Evolutionary conservation across 2,113 vertebrate species (phyloP).

Genomic region (Ceyx cyanopectus): DNA sequence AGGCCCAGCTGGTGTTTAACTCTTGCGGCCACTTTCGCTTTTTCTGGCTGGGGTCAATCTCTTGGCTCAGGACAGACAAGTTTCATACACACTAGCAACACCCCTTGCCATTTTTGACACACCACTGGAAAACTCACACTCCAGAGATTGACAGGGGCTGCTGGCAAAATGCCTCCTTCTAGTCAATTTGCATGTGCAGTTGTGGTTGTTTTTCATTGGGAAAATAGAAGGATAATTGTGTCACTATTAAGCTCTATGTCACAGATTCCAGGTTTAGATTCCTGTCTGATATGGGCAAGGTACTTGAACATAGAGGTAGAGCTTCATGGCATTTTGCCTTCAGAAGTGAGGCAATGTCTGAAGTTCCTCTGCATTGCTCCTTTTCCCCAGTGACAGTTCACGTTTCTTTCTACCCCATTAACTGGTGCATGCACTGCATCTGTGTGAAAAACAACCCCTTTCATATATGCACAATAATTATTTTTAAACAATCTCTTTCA

Average conservation of each 20-base stretch:
- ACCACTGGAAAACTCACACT: constrained; percentile 54
- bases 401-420: not conserved
- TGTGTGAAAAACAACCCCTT: not conserved
- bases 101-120: constrained; percentile 53
- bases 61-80: constrained; percentile 37
- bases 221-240: not conserved
- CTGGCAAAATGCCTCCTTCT: constrained; percentile 37
- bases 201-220: too few species aligned
- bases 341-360: not conserved
- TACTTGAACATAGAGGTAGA: not conserved
- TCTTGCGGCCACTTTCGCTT: constrained; percentile 12
- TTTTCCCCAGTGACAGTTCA: not conserved
- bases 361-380: not conserved
- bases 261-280: not conserved
- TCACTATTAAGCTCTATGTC: not conserved
- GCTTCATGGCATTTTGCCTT: not conserved
- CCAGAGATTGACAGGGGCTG: constrained; percentile 16
- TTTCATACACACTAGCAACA: not conserved
- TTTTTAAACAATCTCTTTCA: not conserved
- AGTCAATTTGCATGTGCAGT: constrained; percentile 57
- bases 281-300: not conserved
- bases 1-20: constrained; percentile 35
- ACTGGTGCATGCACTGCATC: not conserved
- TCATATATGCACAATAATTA: not conserved
- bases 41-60: constrained; percentile 12